Conservation (phyloP, 2,113 vertebrate species). For the Rhipidura dahli region DNA sequence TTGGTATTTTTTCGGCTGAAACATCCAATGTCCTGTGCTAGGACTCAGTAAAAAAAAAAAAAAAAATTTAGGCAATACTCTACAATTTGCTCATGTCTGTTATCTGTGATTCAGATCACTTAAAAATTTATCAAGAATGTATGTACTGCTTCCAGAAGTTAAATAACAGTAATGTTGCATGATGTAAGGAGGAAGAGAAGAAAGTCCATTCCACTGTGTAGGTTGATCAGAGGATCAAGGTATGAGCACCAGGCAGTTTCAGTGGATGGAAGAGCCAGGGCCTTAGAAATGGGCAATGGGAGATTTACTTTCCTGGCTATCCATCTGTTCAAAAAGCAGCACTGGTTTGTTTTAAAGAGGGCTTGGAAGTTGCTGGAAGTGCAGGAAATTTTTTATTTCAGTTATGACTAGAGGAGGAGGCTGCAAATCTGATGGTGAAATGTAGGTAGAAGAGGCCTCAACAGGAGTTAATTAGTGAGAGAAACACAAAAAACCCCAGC, state of each 20-base stretch:
- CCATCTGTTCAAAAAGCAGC: not conserved
- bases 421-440: not conserved
- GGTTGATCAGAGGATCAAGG: not conserved
- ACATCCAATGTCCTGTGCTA: not conserved
- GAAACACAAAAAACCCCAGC: not conserved
- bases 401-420: not conserved
- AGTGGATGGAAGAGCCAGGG: not conserved
- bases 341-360: not conserved
- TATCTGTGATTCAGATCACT: not conserved
- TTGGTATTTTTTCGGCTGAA: not conserved
- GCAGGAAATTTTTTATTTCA: not conserved
- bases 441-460: not conserved
- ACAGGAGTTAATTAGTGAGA: not conserved
- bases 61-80: not conserved
- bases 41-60: not conserved
- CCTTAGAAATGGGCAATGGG: not conserved
- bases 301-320: not conserved
- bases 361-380: not conserved
- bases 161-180: not conserved
- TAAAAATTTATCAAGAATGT: not conserved
- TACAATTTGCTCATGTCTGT: not conserved
- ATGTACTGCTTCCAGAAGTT: not conserved
- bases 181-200: not conserved
- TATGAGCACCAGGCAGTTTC: not conserved
- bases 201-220: fast-evolving